Evolutionary conservation across 2,113 vertebrate species (phyloP).

Genomic region (Calyptommatus sinebrachiatus): DNA sequence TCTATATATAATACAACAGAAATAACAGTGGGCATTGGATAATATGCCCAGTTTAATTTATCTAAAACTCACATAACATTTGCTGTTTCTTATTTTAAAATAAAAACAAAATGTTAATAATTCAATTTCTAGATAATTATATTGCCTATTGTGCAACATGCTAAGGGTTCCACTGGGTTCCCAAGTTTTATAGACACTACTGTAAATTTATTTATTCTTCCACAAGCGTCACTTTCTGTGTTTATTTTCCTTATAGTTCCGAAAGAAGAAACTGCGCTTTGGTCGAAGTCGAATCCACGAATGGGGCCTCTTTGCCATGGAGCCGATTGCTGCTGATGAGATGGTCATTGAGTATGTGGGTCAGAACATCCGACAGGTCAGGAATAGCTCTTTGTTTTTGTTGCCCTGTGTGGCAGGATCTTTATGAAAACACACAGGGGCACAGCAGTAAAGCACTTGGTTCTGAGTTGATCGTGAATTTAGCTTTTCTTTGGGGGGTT

Average conservation of each 20-base stretch:
- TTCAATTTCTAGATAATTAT: not conserved
- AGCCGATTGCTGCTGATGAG: constrained; percentile 92
- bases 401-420: not conserved
- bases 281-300: constrained; percentile 93
- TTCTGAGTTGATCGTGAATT: not conserved
- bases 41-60: not conserved
- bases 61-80: not conserved
- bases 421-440: not conserved
- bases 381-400: not conserved
- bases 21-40: not conserved
- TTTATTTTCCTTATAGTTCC: constrained; percentile 74
- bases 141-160: not conserved
- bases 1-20: not conserved
- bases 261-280: constrained; percentile 92
- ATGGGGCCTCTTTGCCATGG: constrained; percentile 96
- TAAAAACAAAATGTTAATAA: not conserved
- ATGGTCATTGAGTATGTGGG: constrained; percentile 98
- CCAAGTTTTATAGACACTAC: not conserved
- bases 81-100: not conserved
- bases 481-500: not conserved
- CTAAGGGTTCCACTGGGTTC: not conserved
- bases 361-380: constrained; percentile 92
- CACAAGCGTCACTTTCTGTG: too few relatives aligned
- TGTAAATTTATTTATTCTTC: too few relatives aligned
- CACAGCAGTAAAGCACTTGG: too few relatives aligned